A percentile compares a stretch with the other conserved stretches of the same genome.
Evolutionary conservation across 2,888 invertebrate genomes (phyloP).

Genomic region (Rhogogaster chlorosoma): DNA sequence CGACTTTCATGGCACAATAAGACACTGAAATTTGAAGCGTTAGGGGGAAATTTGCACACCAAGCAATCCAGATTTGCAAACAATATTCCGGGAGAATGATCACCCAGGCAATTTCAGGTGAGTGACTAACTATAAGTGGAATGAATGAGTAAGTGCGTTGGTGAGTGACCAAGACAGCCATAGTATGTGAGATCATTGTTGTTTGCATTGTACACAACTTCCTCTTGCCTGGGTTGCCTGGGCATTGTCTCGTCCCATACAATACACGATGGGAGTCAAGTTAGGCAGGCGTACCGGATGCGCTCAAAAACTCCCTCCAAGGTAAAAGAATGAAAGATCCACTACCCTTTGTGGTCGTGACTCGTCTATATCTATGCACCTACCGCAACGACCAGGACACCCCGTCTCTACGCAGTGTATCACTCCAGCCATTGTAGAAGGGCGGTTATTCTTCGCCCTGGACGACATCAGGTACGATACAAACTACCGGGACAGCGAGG

Average conservation of each 20-base stretch:
- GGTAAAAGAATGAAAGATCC: slow-evolving; percentile 34
- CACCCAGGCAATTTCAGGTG: slow-evolving; percentile 14
- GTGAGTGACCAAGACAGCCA: slow-evolving; percentile 18
- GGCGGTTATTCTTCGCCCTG: background rate
- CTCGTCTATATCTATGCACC: slow-evolving; percentile 13
- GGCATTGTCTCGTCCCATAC: slow-evolving; percentile 51
- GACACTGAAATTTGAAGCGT: background rate
- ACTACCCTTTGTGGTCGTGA: background rate
- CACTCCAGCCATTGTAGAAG: background rate
- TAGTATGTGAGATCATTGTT: slow-evolving; percentile 47
- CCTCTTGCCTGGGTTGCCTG: slow-evolving; percentile 26
- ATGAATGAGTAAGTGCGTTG: background rate
- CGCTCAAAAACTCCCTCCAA: slow-evolving; percentile 24
- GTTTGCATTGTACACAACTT: slow-evolving; percentile 51
- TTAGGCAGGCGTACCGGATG: slow-evolving; percentile 26
- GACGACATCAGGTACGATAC: background rate
- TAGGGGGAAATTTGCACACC: background rate
- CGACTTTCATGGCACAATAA: background rate
- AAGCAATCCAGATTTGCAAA: background rate
- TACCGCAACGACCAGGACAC: background rate
- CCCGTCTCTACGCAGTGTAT: background rate
- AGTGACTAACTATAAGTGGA: slow-evolving; percentile 13
- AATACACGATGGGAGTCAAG: slow-evolving; percentile 32
- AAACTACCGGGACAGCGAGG: background rate
- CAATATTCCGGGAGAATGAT: background rate